phyloP scores from a whole-genome alignment of 2,797 vertebrate genomes.

The Microcaecilia unicolor region DNA sequence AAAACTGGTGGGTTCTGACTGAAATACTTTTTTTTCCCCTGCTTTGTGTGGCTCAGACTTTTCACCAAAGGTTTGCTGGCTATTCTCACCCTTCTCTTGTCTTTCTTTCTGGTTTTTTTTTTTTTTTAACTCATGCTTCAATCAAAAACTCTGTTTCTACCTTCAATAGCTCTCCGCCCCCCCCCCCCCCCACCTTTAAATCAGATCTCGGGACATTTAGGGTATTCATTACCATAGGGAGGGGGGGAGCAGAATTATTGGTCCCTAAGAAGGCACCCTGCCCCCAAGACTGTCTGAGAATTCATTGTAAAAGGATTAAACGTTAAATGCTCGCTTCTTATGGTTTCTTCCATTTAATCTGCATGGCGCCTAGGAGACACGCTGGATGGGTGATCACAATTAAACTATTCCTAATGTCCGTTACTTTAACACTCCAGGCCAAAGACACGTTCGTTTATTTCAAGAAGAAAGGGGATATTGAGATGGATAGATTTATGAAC shows the following conservation, averaged over 20 bases:
- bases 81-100: too few relatives aligned
- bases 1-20: slow-evolving; percentile 20
- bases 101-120: too few relatives aligned
- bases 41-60: not conserved
- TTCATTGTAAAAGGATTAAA: slow-evolving; percentile 89
- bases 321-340: slow-evolving; percentile 85
- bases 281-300: slow-evolving; percentile 75
- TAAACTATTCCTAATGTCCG: slow-evolving; percentile 80
- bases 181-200: slow-evolving; percentile 16
- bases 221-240: slow-evolving; percentile 66
- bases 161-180: slow-evolving; percentile 48
- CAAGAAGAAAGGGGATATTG: slow-evolving; percentile 69
- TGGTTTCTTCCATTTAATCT: slow-evolving; percentile 89
- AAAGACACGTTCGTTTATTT: slow-evolving; percentile 73
- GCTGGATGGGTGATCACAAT: slow-evolving; percentile 77
- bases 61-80: slow-evolving; percentile 26
- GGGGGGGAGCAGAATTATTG: slow-evolving; percentile 65
- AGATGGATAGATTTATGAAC: slow-evolving; percentile 65
- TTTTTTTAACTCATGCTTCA: slow-evolving; percentile 16
- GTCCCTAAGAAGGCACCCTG: slow-evolving; percentile 66
- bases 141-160: slow-evolving; percentile 45
- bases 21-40: slow-evolving; percentile 8
- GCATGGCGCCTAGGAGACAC: slow-evolving; percentile 83
- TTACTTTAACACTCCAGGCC: slow-evolving; percentile 70
- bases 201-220: slow-evolving; percentile 41